Base-by-base conservation (phyloP, 2,888 invertebrate species). In the Drosophila paracracens region DNA sequence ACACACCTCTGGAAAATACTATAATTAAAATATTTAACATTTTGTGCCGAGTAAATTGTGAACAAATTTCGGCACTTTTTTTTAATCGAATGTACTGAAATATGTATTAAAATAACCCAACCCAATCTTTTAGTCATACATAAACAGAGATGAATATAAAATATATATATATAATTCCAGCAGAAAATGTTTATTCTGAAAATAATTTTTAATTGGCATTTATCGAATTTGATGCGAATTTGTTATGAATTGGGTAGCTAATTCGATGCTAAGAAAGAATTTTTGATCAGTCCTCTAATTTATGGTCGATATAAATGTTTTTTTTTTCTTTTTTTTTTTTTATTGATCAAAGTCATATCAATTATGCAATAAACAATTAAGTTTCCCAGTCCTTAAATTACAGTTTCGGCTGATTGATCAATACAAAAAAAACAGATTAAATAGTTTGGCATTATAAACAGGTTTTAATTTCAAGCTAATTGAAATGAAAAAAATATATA, bases 1-100 rank as follows among this genome's bases (percentile, higher is more conserved):
- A 53, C 54, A 53, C 70, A 61, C 60, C 70, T 79, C n/a, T 51
- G 10, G 43, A 31, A 38, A 52, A 46, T 36, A 36, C n/a, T 40
- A 13, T 33, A 50, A 35, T 51, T 51, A 25, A 29, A 21, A 21
- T n/a, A 40, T 13, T 21, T 4, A 46, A 11, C 5, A 54, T 25
- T 54, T 27, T 18, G 18, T 53, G 18, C 18, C 6, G 8, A 27
- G 13, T n/a, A 27, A 25, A 27, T 2, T 56, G n/a, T 40, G 29
- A 27, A 13, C 11, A 27, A 18, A 52, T 4, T 16, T 52, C 13
- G 31, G 8, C 7, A 52, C 25, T 7, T 21, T 46, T 25, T 31
- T 18, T 27, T 50, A 27, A 27, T 50, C 27, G 16, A 53, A 53
- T 2, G 16, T 53, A 25, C 35, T 27, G 10, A 36, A 54, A 36